Evolutionary conservation across 2,797 vertebrate genomes (phyloP).

Genomic region (Picus viridis): DNA sequence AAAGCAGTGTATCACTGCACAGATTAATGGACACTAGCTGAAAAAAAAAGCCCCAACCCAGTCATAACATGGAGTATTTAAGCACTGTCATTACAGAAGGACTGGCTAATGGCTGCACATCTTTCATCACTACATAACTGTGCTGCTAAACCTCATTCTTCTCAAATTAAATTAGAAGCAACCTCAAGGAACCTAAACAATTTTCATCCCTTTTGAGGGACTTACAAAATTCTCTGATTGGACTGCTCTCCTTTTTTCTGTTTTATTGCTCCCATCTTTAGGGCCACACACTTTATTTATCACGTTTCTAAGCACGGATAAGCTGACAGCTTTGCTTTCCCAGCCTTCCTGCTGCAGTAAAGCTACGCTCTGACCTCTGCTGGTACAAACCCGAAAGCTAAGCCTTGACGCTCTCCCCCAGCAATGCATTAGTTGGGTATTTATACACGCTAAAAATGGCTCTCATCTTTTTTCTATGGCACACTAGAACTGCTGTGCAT

Average conservation of each 20-base stretch:
- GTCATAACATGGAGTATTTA: not conserved
- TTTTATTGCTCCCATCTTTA: not conserved
- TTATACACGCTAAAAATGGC: not conserved
- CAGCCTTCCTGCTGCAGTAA: not conserved
- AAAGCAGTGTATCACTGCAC: not conserved
- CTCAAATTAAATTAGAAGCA: not conserved
- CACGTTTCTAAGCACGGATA: not conserved
- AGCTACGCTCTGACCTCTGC: conserved; percentile 62
- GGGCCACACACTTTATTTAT: not conserved
- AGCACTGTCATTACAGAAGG: not conserved
- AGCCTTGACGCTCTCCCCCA: not conserved
- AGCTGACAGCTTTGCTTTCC: not conserved
- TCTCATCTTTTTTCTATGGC: not conserved
- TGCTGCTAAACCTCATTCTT: not conserved
- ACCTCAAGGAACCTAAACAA: not conserved
- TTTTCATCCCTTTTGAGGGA: not conserved
- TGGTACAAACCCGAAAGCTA: conserved; percentile 2
- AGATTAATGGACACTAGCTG: not conserved
- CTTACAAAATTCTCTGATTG: not conserved
- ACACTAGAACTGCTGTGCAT: not conserved
- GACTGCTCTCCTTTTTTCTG: not conserved
- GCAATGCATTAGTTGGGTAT: accelerated
- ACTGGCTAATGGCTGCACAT: not conserved
- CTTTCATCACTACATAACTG: not conserved
- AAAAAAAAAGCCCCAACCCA: not conserved